phyloP scores from a whole-genome alignment of 2,888 invertebrate genomes.

The Idaea biselata region DNA sequence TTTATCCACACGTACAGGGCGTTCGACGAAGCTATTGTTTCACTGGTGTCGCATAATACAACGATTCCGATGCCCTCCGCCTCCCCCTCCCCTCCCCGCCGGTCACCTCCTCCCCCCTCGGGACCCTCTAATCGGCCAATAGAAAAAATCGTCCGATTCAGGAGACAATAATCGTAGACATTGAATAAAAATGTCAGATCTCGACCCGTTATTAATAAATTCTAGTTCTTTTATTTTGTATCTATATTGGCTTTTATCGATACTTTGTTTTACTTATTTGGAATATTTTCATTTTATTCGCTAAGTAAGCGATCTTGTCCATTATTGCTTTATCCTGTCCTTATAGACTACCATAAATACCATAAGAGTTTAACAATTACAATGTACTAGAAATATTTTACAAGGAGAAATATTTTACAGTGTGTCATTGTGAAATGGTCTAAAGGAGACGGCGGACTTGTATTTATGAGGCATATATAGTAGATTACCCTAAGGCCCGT shows the following conservation, averaged over 20 bases:
- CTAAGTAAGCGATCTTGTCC: too few species aligned
- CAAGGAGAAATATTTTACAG: too few species aligned
- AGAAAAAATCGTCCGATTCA: constrained; percentile 36
- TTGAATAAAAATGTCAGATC: constrained; percentile 38
- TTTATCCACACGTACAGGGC: constrained; percentile 24
- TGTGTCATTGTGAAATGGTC: too few species aligned
- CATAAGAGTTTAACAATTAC: too few species aligned
- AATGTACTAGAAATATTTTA: too few species aligned
- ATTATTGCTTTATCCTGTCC: neutral
- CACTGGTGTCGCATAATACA: constrained; percentile 33
- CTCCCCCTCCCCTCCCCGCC: constrained; percentile 9
- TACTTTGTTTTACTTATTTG: neutral
- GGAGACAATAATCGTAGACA: constrained; percentile 41
- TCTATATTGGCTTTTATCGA: neutral
- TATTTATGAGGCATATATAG: too few species aligned
- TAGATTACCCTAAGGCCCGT: too few species aligned
- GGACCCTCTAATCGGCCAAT: constrained; percentile 30
- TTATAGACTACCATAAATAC: too few species aligned
- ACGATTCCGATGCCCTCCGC: constrained; percentile 33
- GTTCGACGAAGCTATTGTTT: constrained; percentile 27
- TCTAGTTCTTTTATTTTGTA: constrained; percentile 27
- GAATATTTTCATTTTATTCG: neutral
- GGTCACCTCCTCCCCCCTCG: constrained; percentile 12
- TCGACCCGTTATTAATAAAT: constrained; percentile 38
- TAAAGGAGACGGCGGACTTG: too few species aligned